phyloP scores from a whole-genome alignment of 2,888 invertebrate species.

The Cantharis nigra region DNA sequence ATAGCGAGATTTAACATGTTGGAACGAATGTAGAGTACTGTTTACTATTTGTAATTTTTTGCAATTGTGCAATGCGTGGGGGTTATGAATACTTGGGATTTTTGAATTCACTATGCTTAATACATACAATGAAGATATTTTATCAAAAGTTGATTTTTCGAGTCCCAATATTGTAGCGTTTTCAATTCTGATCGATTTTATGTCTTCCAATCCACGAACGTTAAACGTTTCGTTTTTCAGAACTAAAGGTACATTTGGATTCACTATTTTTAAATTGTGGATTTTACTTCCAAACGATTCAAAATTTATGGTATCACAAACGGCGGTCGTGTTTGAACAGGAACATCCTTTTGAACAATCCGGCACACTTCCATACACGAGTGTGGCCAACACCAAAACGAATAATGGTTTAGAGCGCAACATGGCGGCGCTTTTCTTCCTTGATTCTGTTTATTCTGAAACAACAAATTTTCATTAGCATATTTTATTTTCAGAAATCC shows the following conservation, averaged over 20 bases:
- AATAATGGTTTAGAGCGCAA: constrained; percentile 12
- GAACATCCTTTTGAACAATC: constrained; percentile 67
- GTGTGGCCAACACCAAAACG: constrained; percentile 32
- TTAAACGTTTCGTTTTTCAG: constrained; percentile 66
- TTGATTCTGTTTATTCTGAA: constrained; percentile 7
- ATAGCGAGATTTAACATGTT: constrained; percentile 26
- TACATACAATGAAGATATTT: constrained; percentile 67
- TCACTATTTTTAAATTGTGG: constrained; percentile 46
- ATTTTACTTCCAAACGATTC: constrained; percentile 70
- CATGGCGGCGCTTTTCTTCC: constrained; percentile 9
- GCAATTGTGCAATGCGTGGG: constrained; percentile 71
- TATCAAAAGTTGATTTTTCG: constrained; percentile 71
- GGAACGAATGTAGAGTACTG: constrained; percentile 39
- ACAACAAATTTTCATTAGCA: neutral
- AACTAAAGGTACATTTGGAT: constrained; percentile 60
- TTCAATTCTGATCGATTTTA: constrained; percentile 70
- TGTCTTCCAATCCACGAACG: constrained; percentile 66
- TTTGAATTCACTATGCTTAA: constrained; percentile 72
- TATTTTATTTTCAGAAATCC: too few relatives aligned
- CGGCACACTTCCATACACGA: neutral
- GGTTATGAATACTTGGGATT: constrained; percentile 67
- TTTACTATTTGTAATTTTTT: constrained; percentile 61
- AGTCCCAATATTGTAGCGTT: constrained; percentile 71
- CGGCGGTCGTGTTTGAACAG: constrained; percentile 67
- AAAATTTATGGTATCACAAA: constrained; percentile 70